Base-by-base conservation (phyloP, 2,888 invertebrate genomes). In the Vanessa cardui region DNA sequence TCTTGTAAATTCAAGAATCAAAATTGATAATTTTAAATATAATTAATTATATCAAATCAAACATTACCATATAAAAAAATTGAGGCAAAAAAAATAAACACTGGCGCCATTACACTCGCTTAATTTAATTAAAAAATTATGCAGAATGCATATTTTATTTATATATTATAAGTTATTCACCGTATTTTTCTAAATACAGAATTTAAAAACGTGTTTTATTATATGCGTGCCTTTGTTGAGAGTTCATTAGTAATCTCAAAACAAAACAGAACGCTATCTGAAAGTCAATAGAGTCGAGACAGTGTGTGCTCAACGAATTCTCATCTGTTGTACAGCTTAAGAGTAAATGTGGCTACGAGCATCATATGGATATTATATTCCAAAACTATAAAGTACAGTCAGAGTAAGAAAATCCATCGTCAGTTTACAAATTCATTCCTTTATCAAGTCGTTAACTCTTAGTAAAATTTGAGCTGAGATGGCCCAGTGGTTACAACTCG, bases 281-380 rank as follows among this genome's bases (percentile, higher is more conserved):
- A 68, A 64, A 73, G 72, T 72, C 71, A 76, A 76, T 70, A 73
- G 67, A 54, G 68, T 45, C 68, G 64, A 66, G 65, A 61, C 71
- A 58, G 33, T 72, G 72, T 75, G 64, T 69, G 64, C 64, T 70
- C 68, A 70, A 69, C 70, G 54, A 71, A 73, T 74, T 68, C 70
- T 66, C 70, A 8, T 39, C 60, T 15, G 31, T 16, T 20, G 62
- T 39, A 39, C 12, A 9, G 9, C 12, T 3, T 12, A 12, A 39
- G 12, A 12, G 39, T 60, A 20, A 60, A 12, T 44, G 33, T 56
- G 50, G 45, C 39, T 63, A 15, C 18, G 54, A 45, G 26, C 54
- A 16, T 45, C 16, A 9, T 12, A 39, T 39, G 39, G 39, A 12
- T 39, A 39, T 39, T 39, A 39, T 39, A 39, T 12, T 39, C 12